phyloP scores from a whole-genome alignment of 2,888 invertebrate species.

The Eumerus sabulonum region DNA sequence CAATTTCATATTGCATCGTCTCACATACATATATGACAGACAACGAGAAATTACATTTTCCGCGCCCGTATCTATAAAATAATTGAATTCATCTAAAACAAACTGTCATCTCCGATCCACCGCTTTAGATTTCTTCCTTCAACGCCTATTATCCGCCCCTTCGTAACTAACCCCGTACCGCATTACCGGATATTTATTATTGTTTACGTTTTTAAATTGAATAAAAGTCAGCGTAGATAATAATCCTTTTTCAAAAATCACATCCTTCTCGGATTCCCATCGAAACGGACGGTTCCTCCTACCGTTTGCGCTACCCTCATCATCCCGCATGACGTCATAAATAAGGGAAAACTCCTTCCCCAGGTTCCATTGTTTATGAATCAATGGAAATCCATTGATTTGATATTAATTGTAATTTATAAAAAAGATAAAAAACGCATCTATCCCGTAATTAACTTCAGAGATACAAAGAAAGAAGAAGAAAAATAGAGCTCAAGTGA shows the following conservation, averaged over 20 bases:
- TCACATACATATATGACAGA: too few species aligned
- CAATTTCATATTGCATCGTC: too few species aligned
- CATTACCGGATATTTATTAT: constrained; percentile 45
- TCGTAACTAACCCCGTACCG: not conserved
- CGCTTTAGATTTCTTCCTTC: constrained; percentile 15
- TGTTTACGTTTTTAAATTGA: constrained; percentile 64
- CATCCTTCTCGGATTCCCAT: constrained; percentile 42
- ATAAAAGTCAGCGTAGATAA: constrained; percentile 49
- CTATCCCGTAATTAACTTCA: constrained; percentile 44
- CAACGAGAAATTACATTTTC: constrained; percentile 8
- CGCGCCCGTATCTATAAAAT: constrained; percentile 22
- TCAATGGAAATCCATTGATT: constrained; percentile 48
- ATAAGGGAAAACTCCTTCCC: constrained; percentile 45
- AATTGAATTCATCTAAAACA: constrained; percentile 38
- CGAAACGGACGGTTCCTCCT: constrained; percentile 4
- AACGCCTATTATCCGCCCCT: constrained; percentile 6
- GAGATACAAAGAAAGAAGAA: constrained; percentile 24
- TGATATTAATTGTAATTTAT: constrained; percentile 42
- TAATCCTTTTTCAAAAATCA: constrained; percentile 43
- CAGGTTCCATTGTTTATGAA: constrained; percentile 40
- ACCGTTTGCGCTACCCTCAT: constrained; percentile 45
- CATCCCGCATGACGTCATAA: constrained; percentile 63
- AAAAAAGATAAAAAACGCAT: constrained; percentile 34
- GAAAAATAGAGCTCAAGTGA: constrained; percentile 23
- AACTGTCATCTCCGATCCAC: constrained; percentile 48